Base-by-base conservation (phyloP, 2,888 invertebrate species). In the Spicauda simplicius region DNA sequence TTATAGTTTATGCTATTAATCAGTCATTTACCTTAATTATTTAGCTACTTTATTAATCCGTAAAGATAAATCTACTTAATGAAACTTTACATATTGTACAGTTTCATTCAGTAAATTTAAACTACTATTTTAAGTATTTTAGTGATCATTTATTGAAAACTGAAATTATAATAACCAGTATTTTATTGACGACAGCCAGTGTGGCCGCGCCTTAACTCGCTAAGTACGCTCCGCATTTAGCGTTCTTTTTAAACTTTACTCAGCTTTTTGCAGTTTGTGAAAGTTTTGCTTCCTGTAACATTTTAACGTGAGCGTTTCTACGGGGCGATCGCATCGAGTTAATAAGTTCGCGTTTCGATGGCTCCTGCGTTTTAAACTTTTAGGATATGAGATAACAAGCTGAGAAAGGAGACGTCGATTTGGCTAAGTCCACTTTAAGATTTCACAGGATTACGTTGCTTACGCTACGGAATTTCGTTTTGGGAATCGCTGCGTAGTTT, bases 301-400 rank as follows among this genome's bases (percentile, higher is more conserved):
- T 93, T 93, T 92, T 90, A 91, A 87, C 83, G 88, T 83, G 84
- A 88, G 83, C 86, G 85, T 86, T 90, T 88, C 87, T 81, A 82
- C 87, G 85, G 82, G 83, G 86, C 90, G 90, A 91, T 93, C 93
- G 85, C 92, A 90, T 92, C 91, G 87, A 92, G 92, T 92, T 93
- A 93, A 93, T 93, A 93, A 92, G 93, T 93, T 93, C 86, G 86
- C 85, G 88, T 87, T 91, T 85, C 88, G 90, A 92, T 92, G 86
- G 92, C 90, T 88, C 82, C 85, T 87, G 85, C 90, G 87, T 92
- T 92, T 91, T 91, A 90, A 93, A 93, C 91, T 93, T 93, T 92
- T 92, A 86, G 92, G 92, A 91, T 91, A 90, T 89, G 88, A 92
- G 92, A 92, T 93, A 93, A 91, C 91, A 91, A 91, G 90, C 87